Percentiles rank a stretch among this genome's conserved stretches.
Conservation (phyloP, 2,888 invertebrate genomes). For the Cryptocephalus moraei region DNA sequence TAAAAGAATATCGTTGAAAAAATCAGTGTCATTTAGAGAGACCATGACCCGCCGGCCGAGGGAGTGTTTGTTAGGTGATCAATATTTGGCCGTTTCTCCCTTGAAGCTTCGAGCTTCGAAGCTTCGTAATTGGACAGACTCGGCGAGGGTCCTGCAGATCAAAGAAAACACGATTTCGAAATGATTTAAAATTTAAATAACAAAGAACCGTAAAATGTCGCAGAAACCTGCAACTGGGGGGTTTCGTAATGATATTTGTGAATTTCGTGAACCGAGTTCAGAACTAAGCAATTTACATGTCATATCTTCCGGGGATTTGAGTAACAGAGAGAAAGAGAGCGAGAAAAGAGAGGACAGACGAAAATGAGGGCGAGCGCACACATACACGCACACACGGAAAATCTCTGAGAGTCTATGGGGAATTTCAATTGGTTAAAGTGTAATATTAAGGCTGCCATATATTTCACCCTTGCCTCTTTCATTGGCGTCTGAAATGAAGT, state of each 20-base stretch:
- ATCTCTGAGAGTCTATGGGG: not conserved
- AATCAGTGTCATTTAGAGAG: not conserved
- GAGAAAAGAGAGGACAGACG: no score
- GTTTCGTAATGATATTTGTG: constrained; percentile 24
- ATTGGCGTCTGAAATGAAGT: no score
- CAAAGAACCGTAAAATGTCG: constrained; percentile 24
- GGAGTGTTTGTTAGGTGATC: not conserved
- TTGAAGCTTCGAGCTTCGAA: no score
- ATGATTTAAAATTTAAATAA: constrained; percentile 19
- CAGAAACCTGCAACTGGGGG: constrained; percentile 16
- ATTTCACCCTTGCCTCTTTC: no score
- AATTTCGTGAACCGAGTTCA: constrained; percentile 24
- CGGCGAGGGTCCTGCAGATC: not conserved
- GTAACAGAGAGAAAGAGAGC: not conserved
- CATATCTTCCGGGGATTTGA: constrained; percentile 11
- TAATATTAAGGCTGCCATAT: no score
- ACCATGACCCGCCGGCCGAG: not conserved
- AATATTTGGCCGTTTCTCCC: not conserved
- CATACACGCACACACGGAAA: no score
- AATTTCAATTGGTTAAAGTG: not conserved
- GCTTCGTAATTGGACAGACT: not conserved
- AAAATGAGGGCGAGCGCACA: no score
- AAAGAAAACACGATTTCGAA: constrained; percentile 15
- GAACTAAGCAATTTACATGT: constrained; percentile 32
- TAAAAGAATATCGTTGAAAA: constrained; percentile 1